phyloP scores from a whole-genome alignment of 2,113 vertebrate species.

The Meleagris gallopavo region DNA sequence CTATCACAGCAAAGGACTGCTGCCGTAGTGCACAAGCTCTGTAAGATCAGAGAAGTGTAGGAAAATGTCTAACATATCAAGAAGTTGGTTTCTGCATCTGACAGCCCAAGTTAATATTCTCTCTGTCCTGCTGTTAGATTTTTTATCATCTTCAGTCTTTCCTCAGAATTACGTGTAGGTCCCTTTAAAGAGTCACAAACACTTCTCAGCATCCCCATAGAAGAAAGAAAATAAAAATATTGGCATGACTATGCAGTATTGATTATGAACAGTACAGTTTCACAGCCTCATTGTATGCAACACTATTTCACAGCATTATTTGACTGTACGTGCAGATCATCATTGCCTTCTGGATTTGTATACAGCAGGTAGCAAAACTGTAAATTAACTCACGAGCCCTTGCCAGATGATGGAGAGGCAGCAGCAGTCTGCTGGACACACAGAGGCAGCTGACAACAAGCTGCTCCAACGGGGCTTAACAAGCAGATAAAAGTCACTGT shows the following conservation, averaged over 20 bases:
- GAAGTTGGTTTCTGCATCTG: neutral
- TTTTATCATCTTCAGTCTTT: neutral
- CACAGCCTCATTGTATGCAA: neutral
- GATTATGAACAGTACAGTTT: neutral
- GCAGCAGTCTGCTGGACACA: neutral
- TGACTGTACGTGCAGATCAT: fast-evolving
- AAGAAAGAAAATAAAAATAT: neutral
- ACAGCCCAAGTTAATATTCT: neutral
- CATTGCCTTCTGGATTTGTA: neutral
- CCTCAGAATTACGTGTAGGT: neutral
- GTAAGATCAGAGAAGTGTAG: neutral
- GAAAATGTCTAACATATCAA: neutral
- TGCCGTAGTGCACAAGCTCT: neutral
- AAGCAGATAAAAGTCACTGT: neutral
- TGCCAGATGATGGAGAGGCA: neutral
- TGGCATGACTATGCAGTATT: neutral
- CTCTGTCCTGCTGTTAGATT: neutral
- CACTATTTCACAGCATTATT: neutral
- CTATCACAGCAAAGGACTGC: neutral
- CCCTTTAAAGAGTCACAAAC: neutral
- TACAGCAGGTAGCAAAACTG: neutral
- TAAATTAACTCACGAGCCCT: neutral
- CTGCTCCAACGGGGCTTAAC: neutral
- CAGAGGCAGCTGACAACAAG: neutral
- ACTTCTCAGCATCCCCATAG: neutral